Conservation (phyloP, 2,113 vertebrate species). For the Cardinalis cardinalis region DNA sequence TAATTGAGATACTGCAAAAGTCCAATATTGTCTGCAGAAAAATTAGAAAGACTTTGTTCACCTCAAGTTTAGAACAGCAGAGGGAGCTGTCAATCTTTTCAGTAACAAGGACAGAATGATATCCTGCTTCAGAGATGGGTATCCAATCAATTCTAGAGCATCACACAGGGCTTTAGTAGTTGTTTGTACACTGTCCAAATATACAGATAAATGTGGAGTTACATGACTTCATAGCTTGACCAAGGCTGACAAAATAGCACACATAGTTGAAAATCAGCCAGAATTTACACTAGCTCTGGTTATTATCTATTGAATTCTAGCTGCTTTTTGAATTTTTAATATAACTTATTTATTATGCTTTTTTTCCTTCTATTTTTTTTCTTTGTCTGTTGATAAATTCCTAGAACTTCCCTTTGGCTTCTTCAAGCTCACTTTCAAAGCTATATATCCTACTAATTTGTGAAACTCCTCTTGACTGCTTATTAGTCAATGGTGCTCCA, state of each 20-base stretch:
- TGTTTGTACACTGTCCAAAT: not conserved
- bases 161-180: not conserved
- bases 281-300: not conserved
- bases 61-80: conserved; percentile 50
- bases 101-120: not conserved
- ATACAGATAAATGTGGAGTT: not conserved
- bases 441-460: not conserved
- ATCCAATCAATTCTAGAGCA: not conserved
- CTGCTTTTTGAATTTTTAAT: not conserved
- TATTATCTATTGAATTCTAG: not conserved
- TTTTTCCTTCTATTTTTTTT: not conserved
- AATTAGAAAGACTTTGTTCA: not conserved
- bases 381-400: not conserved
- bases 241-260: not conserved
- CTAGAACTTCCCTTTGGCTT: not conserved
- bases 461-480: not conserved
- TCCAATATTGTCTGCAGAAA: not conserved
- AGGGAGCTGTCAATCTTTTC: conserved; percentile 71
- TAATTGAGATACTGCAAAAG: conserved; percentile 53
- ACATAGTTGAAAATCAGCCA: not conserved
- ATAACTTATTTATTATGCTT: not conserved
- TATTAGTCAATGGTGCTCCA: not conserved
- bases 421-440: not conserved
- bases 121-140: not conserved
- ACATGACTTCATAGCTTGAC: not conserved